A percentile compares a stretch with the other conserved stretches of the same genome.
phyloP scores from a whole-genome alignment of 2,797 vertebrate species.

The Urophycis tenuis region DNA sequence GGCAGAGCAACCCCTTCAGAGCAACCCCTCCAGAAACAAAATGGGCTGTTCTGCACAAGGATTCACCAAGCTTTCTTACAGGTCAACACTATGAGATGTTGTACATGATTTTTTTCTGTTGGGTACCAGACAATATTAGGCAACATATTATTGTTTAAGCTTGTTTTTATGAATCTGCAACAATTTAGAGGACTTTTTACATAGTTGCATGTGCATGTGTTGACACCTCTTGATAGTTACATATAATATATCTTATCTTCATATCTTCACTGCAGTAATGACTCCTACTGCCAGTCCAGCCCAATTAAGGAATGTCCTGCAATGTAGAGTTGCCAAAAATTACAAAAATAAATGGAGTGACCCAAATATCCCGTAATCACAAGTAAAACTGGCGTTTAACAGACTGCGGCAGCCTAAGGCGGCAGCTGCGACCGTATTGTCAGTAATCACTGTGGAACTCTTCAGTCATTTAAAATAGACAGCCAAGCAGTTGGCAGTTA shows the following conservation, averaged over 20 bases:
- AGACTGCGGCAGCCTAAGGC: neutral
- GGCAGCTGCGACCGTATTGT: neutral
- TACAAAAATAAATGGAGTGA: neutral
- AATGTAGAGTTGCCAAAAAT: neutral
- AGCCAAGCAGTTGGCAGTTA: neutral
- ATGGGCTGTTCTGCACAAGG: neutral
- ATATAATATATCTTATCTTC: neutral
- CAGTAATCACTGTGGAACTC: neutral
- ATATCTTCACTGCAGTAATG: constrained; percentile 2
- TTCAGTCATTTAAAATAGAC: neutral
- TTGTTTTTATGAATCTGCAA: too few species aligned
- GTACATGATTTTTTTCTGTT: neutral
- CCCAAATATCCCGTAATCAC: neutral
- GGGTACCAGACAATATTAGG: neutral
- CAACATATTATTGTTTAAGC: neutral
- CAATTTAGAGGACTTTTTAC: neutral
- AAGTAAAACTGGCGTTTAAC: neutral
- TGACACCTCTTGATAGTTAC: neutral
- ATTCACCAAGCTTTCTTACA: neutral
- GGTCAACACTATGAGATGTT: neutral
- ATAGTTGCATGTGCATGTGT: neutral
- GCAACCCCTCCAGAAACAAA: constrained; percentile 10
- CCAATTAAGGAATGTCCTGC: neutral
- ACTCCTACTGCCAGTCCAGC: neutral
- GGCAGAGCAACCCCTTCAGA: constrained; percentile 32